A percentile compares a stretch with the other conserved stretches of the same genome.
phyloP scores from a whole-genome alignment of 2,888 invertebrate species.

The Melieria omissa region DNA sequence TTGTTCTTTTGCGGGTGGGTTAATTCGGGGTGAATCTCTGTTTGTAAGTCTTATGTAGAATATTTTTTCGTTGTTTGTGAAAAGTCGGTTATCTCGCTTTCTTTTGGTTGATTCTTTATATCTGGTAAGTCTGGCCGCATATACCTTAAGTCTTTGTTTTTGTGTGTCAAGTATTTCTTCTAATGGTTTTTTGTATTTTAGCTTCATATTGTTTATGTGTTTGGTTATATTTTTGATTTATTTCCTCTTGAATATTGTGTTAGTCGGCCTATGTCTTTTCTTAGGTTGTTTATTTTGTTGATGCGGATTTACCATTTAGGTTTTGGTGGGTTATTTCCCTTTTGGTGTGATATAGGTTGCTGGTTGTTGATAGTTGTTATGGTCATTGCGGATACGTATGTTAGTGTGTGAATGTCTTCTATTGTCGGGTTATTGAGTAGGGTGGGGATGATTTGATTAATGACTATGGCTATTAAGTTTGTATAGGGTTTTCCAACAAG shows the following conservation, averaged over 20 bases:
- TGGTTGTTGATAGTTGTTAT: neutral
- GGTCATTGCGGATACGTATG: neutral
- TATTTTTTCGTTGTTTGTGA: slow-evolving; percentile 18
- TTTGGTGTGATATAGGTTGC: neutral
- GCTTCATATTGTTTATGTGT: neutral
- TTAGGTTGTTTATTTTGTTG: neutral
- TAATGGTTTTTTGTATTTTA: slow-evolving; percentile 13
- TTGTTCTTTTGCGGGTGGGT: slow-evolving; percentile 8
- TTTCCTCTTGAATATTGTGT: neutral
- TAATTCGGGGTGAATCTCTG: neutral
- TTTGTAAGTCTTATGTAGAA: slow-evolving; percentile 12
- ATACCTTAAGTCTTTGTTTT: slow-evolving; percentile 12
- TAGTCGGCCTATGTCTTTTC: neutral
- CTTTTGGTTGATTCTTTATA: slow-evolving; percentile 21
- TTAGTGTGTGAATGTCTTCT: neutral
- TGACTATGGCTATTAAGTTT: neutral
- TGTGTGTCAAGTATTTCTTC: neutral
- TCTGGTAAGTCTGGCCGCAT: neutral
- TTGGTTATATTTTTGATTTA: neutral
- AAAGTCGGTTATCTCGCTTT: slow-evolving; percentile 7
- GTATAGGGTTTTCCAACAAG: too few relatives aligned
- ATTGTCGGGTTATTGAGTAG: neutral
- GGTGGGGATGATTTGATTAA: neutral
- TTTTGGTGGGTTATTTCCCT: neutral
- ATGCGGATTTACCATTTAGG: neutral